Conservation (phyloP, 2,113 vertebrate species). For the Apaloderma vittatum region DNA sequence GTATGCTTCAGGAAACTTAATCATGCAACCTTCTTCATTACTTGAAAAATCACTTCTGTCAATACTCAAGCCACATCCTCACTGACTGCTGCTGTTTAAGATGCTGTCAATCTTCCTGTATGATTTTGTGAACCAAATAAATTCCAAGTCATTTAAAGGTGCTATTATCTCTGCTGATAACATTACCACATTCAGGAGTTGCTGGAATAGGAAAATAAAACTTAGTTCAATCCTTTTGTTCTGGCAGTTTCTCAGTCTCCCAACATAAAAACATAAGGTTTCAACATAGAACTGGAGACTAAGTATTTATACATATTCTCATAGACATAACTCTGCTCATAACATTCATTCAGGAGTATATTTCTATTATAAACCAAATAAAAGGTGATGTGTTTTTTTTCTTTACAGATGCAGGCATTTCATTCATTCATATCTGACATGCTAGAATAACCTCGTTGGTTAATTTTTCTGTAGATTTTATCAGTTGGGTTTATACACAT, state of each 20-base stretch:
- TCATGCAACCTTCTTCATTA: slow-evolving; percentile 77
- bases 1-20: slow-evolving; percentile 75
- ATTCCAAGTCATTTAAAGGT: slow-evolving; percentile 69
- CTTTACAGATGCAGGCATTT: neutral
- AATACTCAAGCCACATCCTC: slow-evolving; percentile 67
- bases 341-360: neutral
- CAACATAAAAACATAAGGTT: neutral
- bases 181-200: neutral
- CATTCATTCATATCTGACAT: neutral
- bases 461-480: slow-evolving; percentile 18
- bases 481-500: neutral
- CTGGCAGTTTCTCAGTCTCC: slow-evolving; percentile 13
- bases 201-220: slow-evolving; percentile 59
- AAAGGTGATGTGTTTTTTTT: neutral
- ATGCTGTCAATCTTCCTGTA: slow-evolving; percentile 74
- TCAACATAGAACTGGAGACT: neutral
- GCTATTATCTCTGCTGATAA: slow-evolving; percentile 70
- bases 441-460: neutral
- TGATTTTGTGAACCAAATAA: slow-evolving; percentile 71
- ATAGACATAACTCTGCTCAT: neutral
- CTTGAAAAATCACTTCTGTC: slow-evolving; percentile 75
- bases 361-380: neutral
- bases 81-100: slow-evolving; percentile 71
- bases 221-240: slow-evolving; percentile 49
- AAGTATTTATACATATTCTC: neutral